Conservation (phyloP, 2,113 vertebrate genomes). For the Spermophilus dauricus region DNA sequence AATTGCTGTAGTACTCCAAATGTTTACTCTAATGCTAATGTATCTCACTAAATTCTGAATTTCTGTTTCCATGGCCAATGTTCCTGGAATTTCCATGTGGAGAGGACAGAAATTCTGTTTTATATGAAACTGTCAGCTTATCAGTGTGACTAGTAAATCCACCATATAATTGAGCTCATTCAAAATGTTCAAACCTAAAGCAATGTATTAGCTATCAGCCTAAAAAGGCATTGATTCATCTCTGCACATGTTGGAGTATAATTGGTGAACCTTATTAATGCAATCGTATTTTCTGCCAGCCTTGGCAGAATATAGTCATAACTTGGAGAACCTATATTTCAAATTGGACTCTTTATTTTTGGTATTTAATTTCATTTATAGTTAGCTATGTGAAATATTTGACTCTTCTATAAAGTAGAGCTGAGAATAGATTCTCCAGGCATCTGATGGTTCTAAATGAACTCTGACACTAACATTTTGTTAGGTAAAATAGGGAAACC, state of each 20-base stretch:
- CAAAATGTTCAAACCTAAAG: constrained; percentile 23
- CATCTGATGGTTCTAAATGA: constrained; percentile 72
- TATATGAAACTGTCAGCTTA: background rate
- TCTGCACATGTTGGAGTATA: constrained; percentile 21
- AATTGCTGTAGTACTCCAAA: background rate
- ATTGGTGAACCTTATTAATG: constrained; percentile 52
- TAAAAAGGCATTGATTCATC: background rate
- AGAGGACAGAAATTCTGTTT: background rate
- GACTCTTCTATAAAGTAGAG: constrained; percentile 65
- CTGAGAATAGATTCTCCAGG: constrained; percentile 70
- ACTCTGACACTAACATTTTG: constrained; percentile 60
- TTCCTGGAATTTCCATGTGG: background rate
- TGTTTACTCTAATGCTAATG: background rate
- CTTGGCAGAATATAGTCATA: constrained; percentile 46
- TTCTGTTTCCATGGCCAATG: background rate
- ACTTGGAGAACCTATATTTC: constrained; percentile 65
- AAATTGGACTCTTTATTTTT: constrained; percentile 67
- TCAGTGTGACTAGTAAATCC: background rate
- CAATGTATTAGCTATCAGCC: background rate
- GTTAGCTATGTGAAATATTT: constrained; percentile 62
- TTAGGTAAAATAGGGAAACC: constrained; percentile 70
- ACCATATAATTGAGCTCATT: constrained; percentile 15
- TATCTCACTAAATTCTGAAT: background rate
- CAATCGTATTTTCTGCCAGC: constrained; percentile 26
- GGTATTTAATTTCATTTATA: constrained; percentile 68